Percentiles rank a stretch among this genome's conserved stretches.
Conservation (phyloP, 2,888 invertebrate species). For the Allophyes oxyacanthae region DNA sequence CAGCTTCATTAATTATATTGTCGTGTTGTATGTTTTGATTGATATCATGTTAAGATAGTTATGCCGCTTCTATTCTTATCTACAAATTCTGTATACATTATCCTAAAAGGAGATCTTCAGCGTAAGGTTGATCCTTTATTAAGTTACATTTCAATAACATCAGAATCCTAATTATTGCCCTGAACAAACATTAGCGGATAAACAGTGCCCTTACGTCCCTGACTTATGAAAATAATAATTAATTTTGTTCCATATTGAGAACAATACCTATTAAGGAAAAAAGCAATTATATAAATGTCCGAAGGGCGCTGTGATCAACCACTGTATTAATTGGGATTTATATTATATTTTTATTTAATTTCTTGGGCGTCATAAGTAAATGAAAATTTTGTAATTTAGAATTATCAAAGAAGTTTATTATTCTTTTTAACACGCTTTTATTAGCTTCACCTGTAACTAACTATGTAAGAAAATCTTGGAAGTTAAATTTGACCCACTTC, state of each 20-base stretch:
- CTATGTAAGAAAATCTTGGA: no score
- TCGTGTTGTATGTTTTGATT: neutral
- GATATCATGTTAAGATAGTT: neutral
- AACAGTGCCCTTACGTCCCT: constrained; percentile 16
- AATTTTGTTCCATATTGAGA: constrained; percentile 8
- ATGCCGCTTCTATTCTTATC: no score
- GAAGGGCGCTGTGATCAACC: no score
- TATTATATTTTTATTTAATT: no score
- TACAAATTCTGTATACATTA: constrained; percentile 9
- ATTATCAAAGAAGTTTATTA: no score
- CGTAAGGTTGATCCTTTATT: constrained; percentile 13
- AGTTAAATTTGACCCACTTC: no score
- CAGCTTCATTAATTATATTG: no score
- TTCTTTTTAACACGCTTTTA: no score
- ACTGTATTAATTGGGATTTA: no score
- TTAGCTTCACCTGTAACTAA: no score
- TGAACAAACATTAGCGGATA: constrained; percentile 22
- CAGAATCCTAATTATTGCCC: constrained; percentile 33
- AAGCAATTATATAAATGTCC: neutral
- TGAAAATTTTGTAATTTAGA: no score
- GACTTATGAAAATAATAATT: constrained; percentile 15
- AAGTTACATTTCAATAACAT: constrained; percentile 30
- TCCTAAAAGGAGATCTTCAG: constrained; percentile 1
- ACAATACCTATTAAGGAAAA: constrained; percentile 1
- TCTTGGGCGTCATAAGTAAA: no score